Evolutionary conservation across 2,888 invertebrate species (phyloP).

Genomic region (Cyclophora albipunctata): DNA sequence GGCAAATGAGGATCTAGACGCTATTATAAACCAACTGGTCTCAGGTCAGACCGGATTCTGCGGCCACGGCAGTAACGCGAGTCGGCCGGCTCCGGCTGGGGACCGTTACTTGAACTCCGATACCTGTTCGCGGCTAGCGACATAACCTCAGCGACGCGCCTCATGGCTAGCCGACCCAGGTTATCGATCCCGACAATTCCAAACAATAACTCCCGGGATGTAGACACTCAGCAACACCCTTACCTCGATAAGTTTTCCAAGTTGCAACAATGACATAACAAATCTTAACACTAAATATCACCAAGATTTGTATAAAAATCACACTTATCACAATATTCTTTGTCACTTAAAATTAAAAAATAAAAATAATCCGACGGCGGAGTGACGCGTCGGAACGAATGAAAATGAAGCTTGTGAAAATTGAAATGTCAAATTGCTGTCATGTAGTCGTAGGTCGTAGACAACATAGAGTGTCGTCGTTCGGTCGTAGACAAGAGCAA

Average conservation of each 20-base stretch:
- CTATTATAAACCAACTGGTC: conserved; percentile 66
- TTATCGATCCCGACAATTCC: conserved; percentile 72
- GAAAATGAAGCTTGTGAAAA: conserved; percentile 7
- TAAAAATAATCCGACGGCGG: conserved; percentile 59
- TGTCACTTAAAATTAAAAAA: conserved; percentile 63
- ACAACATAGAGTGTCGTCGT: neutral
- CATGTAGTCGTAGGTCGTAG: neutral
- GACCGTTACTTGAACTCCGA: conserved; percentile 73
- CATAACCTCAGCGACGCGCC: conserved; percentile 74
- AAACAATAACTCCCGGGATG: conserved; percentile 58
- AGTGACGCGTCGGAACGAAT: conserved; percentile 58
- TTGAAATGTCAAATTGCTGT: neutral
- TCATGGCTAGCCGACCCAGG: conserved; percentile 71
- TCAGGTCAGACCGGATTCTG: conserved; percentile 65
- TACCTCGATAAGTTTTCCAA: conserved; percentile 67
- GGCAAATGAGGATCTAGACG: conserved; percentile 66
- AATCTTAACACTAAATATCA: conserved; percentile 72
- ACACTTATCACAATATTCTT: conserved; percentile 74
- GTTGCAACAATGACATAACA: conserved; percentile 68
- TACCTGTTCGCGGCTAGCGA: conserved; percentile 62
- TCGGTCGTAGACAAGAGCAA: conserved; percentile 1
- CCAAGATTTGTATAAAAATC: conserved; percentile 70
- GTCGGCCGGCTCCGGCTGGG: conserved; percentile 49
- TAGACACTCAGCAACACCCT: conserved; percentile 37
- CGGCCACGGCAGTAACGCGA: conserved; percentile 59